Evolutionary conservation across 2,113 vertebrate species (phyloP).

Genomic region (Ceyx margarethae): DNA sequence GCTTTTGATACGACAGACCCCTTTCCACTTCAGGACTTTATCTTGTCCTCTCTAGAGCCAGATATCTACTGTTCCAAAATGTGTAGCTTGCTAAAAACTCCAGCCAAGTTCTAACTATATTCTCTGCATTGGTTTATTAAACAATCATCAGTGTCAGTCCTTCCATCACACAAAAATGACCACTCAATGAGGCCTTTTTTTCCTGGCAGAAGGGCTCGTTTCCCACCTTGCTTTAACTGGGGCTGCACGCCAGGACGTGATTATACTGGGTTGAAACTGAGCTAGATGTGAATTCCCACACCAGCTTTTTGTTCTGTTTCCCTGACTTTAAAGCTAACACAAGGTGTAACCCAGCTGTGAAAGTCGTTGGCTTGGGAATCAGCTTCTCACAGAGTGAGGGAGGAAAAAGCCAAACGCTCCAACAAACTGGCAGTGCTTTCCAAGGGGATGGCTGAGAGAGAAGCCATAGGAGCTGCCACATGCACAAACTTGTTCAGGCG

Average conservation of each 20-base stretch:
- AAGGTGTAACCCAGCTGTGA: slow-evolving; percentile 21
- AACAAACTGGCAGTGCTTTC: not conserved
- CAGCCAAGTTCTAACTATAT: not conserved
- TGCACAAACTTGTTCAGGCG: not conserved
- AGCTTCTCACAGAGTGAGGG: not conserved
- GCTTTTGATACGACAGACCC: not conserved
- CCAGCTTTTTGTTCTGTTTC: not conserved
- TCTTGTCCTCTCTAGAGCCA: not conserved
- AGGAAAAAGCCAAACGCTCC: not conserved
- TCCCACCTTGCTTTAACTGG: not conserved
- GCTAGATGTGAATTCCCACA: not conserved
- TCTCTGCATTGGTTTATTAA: not conserved
- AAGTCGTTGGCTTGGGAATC: slow-evolving; percentile 46
- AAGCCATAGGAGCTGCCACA: not conserved
- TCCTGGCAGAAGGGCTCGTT: not conserved
- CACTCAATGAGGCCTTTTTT: not conserved
- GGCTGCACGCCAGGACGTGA: not conserved
- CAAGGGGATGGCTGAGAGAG: not conserved
- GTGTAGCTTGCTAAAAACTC: not conserved
- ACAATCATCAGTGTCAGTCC: not conserved
- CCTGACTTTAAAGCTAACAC: slow-evolving; percentile 26
- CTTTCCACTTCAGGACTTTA: not conserved
- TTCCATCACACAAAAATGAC: not conserved
- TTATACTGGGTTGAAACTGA: not conserved
- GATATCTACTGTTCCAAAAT: not conserved